These are phyloP conservation scores for Chrysodeixis includens DNA, from an alignment of 2,888 invertebrate genomes.

Conservation along the genomic window DNA sequence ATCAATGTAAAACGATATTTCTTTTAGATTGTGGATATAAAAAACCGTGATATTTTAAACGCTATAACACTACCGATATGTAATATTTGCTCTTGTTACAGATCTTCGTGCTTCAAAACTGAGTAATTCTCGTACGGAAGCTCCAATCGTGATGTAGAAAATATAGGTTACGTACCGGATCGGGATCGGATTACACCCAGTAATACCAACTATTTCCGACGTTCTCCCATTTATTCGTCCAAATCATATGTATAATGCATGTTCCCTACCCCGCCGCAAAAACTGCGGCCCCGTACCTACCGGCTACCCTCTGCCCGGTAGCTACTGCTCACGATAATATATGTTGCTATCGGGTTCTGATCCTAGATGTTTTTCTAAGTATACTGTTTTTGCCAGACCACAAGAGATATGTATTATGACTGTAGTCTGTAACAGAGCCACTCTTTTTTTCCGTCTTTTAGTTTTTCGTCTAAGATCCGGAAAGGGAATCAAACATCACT, in stretches of 20 bases:
- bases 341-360: slow-evolving; percentile 3
- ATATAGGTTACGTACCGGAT: slow-evolving; percentile 34
- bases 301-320: too few species aligned
- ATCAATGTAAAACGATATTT: background rate
- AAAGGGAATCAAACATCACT: slow-evolving; percentile 37
- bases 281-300: slow-evolving; percentile 7
- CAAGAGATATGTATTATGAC: background rate
- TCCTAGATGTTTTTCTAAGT: background rate
- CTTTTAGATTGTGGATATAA: background rate
- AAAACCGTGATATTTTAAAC: background rate
- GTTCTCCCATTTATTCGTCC: slow-evolving; percentile 39
- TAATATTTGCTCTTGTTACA: background rate
- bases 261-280: slow-evolving; percentile 14
- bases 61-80: background rate
- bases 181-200: slow-evolving; percentile 35
- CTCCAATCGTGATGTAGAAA: slow-evolving; percentile 22
- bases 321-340: slow-evolving; percentile 7
- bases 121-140: slow-evolving; percentile 12
- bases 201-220: slow-evolving; percentile 30
- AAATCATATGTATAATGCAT: slow-evolving; percentile 28
- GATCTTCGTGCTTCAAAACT: background rate
- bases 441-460: background rate
- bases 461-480: slow-evolving; percentile 11
- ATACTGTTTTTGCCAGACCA: background rate
- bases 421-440: too few species aligned